These are phyloP conservation scores for Cepaea hortensis DNA, from an alignment of 2,888 invertebrate genomes.

Conservation along the genomic window DNA sequence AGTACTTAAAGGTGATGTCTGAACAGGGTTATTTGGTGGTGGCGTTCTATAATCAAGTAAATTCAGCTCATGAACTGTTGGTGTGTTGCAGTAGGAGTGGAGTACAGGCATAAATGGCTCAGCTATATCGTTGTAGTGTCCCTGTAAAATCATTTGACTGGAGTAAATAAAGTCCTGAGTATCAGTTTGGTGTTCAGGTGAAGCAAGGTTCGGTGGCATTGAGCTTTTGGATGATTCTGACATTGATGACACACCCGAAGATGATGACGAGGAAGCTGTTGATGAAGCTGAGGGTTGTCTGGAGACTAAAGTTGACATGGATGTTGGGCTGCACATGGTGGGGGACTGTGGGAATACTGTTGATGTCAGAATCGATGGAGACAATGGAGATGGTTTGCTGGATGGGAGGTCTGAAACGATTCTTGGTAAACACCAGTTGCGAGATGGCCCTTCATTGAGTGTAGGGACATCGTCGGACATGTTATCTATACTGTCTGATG, in stretches of 20 bases:
- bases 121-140: conserved; percentile 19
- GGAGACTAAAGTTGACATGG: conserved; percentile 23
- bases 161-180: conserved; percentile 17
- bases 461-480: neutral
- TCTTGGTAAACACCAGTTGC: conserved; percentile 34
- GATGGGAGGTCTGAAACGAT: neutral
- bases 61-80: neutral
- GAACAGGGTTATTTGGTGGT: conserved; percentile 9
- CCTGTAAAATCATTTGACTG: conserved; percentile 46
- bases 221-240: neutral
- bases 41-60: conserved; percentile 32
- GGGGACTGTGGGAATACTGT: neutral
- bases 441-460: neutral
- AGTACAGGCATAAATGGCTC: neutral
- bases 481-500: conserved; percentile 15
- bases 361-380: neutral
- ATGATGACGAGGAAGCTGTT: conserved; percentile 30
- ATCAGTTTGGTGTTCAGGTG: conserved; percentile 4
- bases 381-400: neutral
- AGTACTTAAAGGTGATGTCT: neutral
- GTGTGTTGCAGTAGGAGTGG: neutral
- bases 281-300: conserved; percentile 42
- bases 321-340: neutral
- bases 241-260: conserved; percentile 13
- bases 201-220: neutral